Conservation (phyloP, 2,113 vertebrate genomes). For the Podiceps cristatus region DNA sequence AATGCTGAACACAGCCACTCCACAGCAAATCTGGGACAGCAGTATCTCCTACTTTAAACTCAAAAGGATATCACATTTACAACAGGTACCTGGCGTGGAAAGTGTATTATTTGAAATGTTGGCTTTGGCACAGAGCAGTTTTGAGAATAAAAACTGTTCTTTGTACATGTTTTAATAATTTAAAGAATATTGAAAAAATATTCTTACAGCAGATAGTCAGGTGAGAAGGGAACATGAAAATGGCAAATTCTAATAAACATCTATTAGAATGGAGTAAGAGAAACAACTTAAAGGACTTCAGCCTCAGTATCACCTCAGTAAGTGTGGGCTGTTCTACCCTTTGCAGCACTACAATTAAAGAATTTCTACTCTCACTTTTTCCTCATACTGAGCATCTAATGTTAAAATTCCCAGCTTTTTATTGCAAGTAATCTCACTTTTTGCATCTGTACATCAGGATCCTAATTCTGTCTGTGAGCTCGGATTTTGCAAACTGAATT, state of each 20-base stretch:
- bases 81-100: not conserved
- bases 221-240: not conserved
- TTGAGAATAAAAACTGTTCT: not conserved
- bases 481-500: not conserved
- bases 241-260: not conserved
- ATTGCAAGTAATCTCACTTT: not conserved
- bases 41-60: not conserved
- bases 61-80: not conserved
- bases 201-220: not conserved
- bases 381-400: not conserved
- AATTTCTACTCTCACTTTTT: not conserved
- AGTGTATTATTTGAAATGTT: not conserved
- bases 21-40: rapidly evolving
- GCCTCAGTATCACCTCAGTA: not conserved
- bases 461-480: not conserved
- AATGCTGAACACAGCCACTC: not conserved
- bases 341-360: not conserved
- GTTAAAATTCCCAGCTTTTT: not conserved
- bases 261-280: not conserved
- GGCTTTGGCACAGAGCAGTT: not conserved
- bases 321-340: not conserved
- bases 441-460: not conserved
- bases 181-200: not conserved
- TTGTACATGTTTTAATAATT: not conserved
- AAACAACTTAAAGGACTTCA: not conserved